A percentile compares a stretch with the other conserved stretches of the same genome.
phyloP scores from a whole-genome alignment of 2,888 invertebrate species.

The Hetaerina titia region DNA sequence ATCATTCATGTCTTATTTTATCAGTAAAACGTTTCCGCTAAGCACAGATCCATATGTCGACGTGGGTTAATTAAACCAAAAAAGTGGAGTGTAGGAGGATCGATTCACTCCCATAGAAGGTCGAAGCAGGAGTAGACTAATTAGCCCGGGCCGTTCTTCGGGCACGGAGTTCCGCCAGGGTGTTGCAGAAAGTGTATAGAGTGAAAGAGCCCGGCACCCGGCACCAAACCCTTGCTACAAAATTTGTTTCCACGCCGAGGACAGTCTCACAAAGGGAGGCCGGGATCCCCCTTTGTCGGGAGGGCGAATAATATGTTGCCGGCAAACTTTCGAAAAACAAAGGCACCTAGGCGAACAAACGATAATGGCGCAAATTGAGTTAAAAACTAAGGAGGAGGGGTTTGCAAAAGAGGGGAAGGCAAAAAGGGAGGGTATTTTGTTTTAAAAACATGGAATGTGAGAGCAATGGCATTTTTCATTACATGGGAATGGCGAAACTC shows the following conservation, averaged over 20 bases:
- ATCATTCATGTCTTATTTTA: too few relatives aligned
- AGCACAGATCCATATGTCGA: too few relatives aligned
- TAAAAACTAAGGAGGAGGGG: neutral
- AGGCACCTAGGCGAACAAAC: neutral
- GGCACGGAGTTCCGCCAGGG: too few relatives aligned
- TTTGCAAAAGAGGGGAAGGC: neutral
- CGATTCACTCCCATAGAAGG: too few relatives aligned
- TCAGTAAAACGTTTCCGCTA: too few relatives aligned
- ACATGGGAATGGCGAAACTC: neutral
- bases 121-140: neutral
- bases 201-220: neutral
- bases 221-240: neutral
- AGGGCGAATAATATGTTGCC: neutral
- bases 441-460: neutral
- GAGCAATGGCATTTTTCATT: neutral
- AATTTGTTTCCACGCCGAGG: neutral
- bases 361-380: neutral
- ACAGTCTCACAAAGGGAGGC: neutral
- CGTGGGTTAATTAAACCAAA: too few relatives aligned
- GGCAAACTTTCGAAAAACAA: neutral
- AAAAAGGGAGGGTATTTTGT: neutral
- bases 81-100: too few relatives aligned
- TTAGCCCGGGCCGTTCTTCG: neutral
- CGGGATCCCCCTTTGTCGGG: neutral
- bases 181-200: neutral